phyloP scores from a whole-genome alignment of 2,113 vertebrate species.

The Agapornis roseicollis region DNA sequence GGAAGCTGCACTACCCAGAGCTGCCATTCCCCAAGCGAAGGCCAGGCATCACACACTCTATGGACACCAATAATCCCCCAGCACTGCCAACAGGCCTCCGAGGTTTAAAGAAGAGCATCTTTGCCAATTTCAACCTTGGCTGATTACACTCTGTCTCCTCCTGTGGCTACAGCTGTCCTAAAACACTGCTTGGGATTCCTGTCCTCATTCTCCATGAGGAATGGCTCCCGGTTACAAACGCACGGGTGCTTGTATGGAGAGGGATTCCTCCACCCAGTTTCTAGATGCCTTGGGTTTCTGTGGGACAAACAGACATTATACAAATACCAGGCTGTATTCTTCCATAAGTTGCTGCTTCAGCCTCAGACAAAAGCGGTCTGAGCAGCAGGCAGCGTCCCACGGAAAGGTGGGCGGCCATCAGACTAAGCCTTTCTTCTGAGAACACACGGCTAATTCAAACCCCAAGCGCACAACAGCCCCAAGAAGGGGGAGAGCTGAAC shows the following conservation, averaged over 20 bases:
- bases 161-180: not conserved
- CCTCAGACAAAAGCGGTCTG: not conserved
- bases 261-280: not conserved
- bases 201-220: not conserved
- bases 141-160: not conserved
- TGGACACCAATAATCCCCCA: not conserved
- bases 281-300: not conserved
- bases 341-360: not conserved
- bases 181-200: not conserved
- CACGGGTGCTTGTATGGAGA: rapidly evolving
- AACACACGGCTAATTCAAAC: not conserved
- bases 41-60: not conserved
- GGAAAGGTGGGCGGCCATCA: conserved; percentile 1
- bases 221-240: not conserved
- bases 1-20: not conserved
- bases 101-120: not conserved
- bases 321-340: not conserved
- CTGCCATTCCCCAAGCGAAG: not conserved
- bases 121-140: not conserved
- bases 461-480: not conserved
- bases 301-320: not conserved
- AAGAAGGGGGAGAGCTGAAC: not conserved
- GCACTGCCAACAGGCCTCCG: not conserved
- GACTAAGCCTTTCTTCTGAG: not conserved
- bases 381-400: not conserved